Evolutionary conservation across 2,797 vertebrate species (phyloP), one percentile per base, ranked within the genome.

Genomic region (Alcedo atthis): DNA sequence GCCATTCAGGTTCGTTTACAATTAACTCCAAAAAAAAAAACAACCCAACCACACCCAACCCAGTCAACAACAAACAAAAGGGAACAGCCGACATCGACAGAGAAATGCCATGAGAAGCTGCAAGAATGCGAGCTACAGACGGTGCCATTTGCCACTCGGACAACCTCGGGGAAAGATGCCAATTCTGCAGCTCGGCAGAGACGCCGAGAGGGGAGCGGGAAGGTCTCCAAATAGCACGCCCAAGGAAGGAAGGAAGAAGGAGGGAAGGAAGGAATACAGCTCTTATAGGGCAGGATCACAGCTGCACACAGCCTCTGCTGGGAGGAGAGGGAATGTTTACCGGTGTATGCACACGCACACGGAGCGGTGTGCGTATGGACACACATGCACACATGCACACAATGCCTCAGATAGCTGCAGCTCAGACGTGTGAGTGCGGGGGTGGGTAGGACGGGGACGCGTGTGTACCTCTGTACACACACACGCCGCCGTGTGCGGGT

Each of bases 31-130:
- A 93, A 96, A 90, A 80, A 95, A 77, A 94, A 90, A 80, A 94
- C 75, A 94, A 81, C 1, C 76, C 91, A 91, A 90, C 94, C 87
- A 90, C 91, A 91, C 92, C 96, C 97, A 96, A 95, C 89, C 96
- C 75, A 95, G 95, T 96, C 97, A 97, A 97, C 96, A 97, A 97
- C 96, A 97, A 97, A 97, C 96, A 97, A 97, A 97, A 97, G 97
- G 96, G 93, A 97, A 79, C 91, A 96, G 96, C 96, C 90, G 93
- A 96, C 95, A 92, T 87, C 42, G 68, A 96, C 93, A 94, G 90
- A 96, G 95, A 95, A 92, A 96, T 96, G 96, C 96, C 96, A 96
- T 30, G 73, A 95, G 92, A 97, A 96, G 96, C 96, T 92, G 90
- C 88, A 71, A 90, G 96, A 95, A 97, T 62, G 79, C 75, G 40